Conservation (phyloP, 1,140 invertebrate genomes). For the Drosophila orena region DNA sequence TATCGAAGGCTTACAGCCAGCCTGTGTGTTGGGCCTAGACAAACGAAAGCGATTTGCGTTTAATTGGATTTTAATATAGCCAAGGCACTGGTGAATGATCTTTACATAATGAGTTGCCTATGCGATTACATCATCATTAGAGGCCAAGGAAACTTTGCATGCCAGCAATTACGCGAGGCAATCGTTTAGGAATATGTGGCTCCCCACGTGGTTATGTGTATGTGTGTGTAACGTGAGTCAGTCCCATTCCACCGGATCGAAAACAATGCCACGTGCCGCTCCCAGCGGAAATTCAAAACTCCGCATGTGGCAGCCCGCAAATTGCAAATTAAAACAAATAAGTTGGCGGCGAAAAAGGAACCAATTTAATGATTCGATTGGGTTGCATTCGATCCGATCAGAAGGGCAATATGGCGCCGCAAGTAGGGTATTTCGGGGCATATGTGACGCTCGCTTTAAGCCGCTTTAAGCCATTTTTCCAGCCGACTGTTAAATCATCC, state of each 20-base stretch:
- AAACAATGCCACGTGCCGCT: constrained; percentile 65
- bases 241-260: constrained; percentile 30
- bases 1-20: constrained; percentile 34
- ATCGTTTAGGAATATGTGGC: constrained; percentile 51
- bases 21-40: constrained; percentile 20
- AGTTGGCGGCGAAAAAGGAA: constrained; percentile 27
- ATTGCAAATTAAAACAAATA: constrained; percentile 72
- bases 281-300: constrained; percentile 67
- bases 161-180: constrained; percentile 41
- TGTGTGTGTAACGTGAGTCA: constrained; percentile 58
- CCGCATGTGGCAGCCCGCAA: constrained; percentile 68
- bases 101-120: constrained; percentile 59
- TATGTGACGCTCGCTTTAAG: constrained; percentile 44
- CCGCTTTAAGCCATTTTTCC: constrained; percentile 62
- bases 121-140: constrained; percentile 70
- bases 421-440: constrained; percentile 13
- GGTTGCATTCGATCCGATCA: constrained; percentile 36
- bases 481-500: constrained; percentile 47
- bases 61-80: constrained; percentile 76
- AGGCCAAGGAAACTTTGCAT: constrained; percentile 45
- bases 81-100: constrained; percentile 48
- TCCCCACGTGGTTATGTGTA: constrained; percentile 26
- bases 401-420: constrained; percentile 17
- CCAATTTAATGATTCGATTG: constrained; percentile 56
- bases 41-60: constrained; percentile 42